Evolutionary conservation across 2,888 invertebrate genomes (phyloP).

Genomic region (Mimachlamys varia): DNA sequence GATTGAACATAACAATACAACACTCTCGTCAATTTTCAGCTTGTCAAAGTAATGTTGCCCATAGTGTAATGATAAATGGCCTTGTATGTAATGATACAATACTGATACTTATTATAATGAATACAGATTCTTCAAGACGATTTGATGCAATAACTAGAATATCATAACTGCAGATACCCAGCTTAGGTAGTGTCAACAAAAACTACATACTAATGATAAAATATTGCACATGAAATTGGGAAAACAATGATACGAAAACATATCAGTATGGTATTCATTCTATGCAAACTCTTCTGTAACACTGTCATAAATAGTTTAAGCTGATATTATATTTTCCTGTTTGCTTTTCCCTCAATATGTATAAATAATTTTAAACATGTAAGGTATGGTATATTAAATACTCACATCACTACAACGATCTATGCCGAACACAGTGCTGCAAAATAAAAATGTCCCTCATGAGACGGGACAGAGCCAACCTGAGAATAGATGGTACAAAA

Average conservation of each 20-base stretch:
- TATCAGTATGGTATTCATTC: background rate
- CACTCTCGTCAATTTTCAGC: too few relatives aligned
- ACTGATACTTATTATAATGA: too few relatives aligned
- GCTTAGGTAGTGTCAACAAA: background rate
- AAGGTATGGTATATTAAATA: background rate
- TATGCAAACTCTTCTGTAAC: background rate
- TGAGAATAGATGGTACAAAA: slow-evolving; percentile 26
- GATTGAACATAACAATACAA: too few relatives aligned
- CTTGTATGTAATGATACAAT: too few relatives aligned
- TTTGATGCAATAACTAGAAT: background rate
- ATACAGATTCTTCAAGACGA: too few relatives aligned
- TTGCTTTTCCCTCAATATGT: background rate
- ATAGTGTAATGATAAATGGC: too few relatives aligned
- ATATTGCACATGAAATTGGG: background rate
- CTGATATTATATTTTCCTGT: background rate
- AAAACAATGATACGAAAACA: background rate
- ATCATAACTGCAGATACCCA: background rate
- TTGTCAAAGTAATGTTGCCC: too few relatives aligned
- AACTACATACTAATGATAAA: background rate
- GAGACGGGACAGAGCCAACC: slow-evolving; percentile 3
- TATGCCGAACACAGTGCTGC: background rate
- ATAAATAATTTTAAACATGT: background rate
- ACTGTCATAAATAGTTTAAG: background rate
- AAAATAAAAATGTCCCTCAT: background rate
- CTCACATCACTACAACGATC: background rate